Percentiles rank a stretch among this genome's conserved stretches.
Conservation (phyloP, 2,797 vertebrate genomes). For the Potorous gilbertii region DNA sequence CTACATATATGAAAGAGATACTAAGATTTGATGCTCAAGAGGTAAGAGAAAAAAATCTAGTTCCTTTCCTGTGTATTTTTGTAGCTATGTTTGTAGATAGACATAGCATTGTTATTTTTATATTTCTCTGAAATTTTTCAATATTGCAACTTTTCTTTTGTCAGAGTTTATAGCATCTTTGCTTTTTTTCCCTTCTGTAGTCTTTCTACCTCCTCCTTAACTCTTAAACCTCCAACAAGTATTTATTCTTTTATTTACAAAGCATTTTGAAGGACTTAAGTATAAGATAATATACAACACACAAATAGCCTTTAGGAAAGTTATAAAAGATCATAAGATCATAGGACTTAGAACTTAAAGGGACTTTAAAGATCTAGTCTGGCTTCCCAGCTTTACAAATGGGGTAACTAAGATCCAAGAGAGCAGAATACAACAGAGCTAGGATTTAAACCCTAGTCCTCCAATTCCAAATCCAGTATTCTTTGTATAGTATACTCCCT, state of each 20-base stretch:
- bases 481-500: not conserved
- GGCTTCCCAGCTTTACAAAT: not conserved
- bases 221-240: not conserved
- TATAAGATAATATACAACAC: not conserved
- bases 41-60: slow-evolving; percentile 84
- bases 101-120: slow-evolving; percentile 5
- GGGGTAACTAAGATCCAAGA: not conserved
- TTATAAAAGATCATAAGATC: not conserved
- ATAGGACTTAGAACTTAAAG: not conserved
- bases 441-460: not conserved
- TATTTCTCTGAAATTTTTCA: not conserved
- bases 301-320: not conserved
- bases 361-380: not conserved
- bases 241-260: not conserved
- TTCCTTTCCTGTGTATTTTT: slow-evolving; percentile 4
- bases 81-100: not conserved
- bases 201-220: slow-evolving; percentile 14
- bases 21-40: slow-evolving; percentile 95
- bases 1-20: slow-evolving; percentile 97
- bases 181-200: not conserved
- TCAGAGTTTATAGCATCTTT: slow-evolving; percentile 1
- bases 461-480: not conserved
- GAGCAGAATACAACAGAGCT: not conserved
- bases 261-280: not conserved
- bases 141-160: slow-evolving; percentile 44